phyloP scores from a whole-genome alignment of 92 coral and sea anemone genomes.

The Muricea muricata region DNA sequence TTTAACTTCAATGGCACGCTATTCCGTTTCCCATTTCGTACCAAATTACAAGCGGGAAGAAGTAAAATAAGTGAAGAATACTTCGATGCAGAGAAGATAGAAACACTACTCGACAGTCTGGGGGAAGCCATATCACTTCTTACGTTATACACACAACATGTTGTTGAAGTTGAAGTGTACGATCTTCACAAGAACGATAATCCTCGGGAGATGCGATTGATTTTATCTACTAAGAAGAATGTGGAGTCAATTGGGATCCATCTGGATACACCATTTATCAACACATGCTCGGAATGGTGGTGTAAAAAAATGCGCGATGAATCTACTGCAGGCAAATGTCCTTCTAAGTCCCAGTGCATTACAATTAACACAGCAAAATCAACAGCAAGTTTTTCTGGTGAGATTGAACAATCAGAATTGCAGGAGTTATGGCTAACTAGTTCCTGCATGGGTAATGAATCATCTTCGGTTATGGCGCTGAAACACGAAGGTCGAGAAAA shows the following conservation, averaged over 20 bases:
- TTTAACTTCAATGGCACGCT: conserved; percentile 72
- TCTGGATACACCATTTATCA: too few relatives aligned
- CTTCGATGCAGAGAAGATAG: conserved; percentile 55
- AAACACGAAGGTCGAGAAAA: conserved; percentile 77
- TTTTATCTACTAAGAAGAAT: conserved; percentile 74
- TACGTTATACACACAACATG: conserved; percentile 70
- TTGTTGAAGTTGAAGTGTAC: conserved; percentile 54
- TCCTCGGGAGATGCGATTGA: conserved; percentile 53
- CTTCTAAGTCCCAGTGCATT: background rate
- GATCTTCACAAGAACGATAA: conserved; percentile 52
- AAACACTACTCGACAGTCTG: conserved; percentile 52
- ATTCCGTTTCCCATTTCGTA: conserved; percentile 79
- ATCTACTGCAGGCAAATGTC: background rate
- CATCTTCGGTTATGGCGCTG: conserved; percentile 74
- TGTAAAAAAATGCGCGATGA: background rate
- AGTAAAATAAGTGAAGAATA: conserved; percentile 68
- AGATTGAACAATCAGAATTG: conserved; percentile 5
- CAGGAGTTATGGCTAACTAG: conserved; percentile 72
- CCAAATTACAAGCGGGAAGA: conserved; percentile 72
- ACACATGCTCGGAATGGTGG: too few relatives aligned
- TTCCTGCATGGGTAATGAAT: conserved; percentile 72
- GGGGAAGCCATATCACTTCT: conserved; percentile 61
- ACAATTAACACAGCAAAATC: background rate
- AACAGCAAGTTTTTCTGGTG: background rate
- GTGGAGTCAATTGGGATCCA: too few relatives aligned